Conservation (phyloP, 2,888 invertebrate species). For the Scaptomyza tumidula region DNA sequence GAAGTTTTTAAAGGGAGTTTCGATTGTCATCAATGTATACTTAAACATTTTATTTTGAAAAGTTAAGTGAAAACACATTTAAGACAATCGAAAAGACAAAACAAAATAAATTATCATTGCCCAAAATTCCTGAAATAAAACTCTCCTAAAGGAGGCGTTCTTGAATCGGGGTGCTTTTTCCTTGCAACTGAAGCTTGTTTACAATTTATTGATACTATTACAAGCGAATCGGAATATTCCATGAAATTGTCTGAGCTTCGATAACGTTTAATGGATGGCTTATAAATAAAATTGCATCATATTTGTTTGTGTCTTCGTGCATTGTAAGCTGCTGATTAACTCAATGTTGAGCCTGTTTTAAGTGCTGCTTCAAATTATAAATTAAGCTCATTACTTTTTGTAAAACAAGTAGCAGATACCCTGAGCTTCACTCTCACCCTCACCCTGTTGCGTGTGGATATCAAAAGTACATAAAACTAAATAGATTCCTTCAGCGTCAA, state of each 20-base stretch:
- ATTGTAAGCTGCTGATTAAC: constrained; percentile 20
- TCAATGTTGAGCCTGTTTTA: constrained; percentile 16
- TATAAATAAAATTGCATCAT: constrained; percentile 61
- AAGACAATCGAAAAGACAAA: no score
- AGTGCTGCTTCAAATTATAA: constrained; percentile 56
- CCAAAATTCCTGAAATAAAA: no score
- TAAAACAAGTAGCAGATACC: constrained; percentile 6
- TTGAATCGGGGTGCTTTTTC: neutral
- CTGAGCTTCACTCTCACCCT: constrained; percentile 11
- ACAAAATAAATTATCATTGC: no score
- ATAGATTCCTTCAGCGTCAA: constrained; percentile 80
- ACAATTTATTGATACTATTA: constrained; percentile 1
- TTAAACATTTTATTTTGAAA: neutral
- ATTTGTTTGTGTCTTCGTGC: constrained; percentile 14
- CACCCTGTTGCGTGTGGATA: constrained; percentile 37
- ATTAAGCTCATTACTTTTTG: constrained; percentile 65
- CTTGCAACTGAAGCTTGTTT: neutral
- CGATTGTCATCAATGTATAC: neutral
- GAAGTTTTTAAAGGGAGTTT: neutral
- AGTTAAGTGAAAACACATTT: no score
- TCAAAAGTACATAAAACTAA: constrained; percentile 76
- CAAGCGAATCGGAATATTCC: constrained; percentile 17
- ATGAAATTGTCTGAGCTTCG: constrained; percentile 59
- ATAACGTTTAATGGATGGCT: constrained; percentile 74
- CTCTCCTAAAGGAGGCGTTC: no score